Conservation (phyloP, 2,113 vertebrate species). For the Myiozetetes cayanensis region DNA sequence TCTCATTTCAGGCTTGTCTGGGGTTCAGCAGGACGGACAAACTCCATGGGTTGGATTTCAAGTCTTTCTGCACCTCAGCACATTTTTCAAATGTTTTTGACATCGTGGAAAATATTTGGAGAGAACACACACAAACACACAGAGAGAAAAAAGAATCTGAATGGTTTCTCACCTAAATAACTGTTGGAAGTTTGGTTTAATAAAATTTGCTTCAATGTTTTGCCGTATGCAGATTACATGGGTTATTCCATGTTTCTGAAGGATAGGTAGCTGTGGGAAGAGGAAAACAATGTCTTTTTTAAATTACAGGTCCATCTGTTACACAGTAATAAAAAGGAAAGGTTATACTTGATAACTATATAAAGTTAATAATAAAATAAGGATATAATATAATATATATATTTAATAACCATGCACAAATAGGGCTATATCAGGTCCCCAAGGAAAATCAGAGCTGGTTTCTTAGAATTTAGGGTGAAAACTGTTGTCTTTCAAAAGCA, state of each 20-base stretch:
- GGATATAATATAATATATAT: not conserved
- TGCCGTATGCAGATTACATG: slow-evolving; percentile 97
- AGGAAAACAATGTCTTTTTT: fast-evolving
- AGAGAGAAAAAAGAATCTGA: too few species aligned
- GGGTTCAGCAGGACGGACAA: not conserved
- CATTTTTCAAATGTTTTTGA: not conserved
- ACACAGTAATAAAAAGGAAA: not conserved
- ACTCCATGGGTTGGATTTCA: not conserved
- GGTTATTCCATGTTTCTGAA: slow-evolving; percentile 95
- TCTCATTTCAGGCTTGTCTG: not conserved
- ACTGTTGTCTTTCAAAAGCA: not conserved
- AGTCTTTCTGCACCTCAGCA: not conserved
- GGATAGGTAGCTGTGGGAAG: slow-evolving; percentile 84
- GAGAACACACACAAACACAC: not conserved
- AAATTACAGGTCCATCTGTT: not conserved
- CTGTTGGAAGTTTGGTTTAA: slow-evolving; percentile 98
- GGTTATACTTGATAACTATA: not conserved
- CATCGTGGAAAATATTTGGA: not conserved
- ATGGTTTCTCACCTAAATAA: slow-evolving; percentile 88
- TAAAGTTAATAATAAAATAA: not conserved
- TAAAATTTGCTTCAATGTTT: slow-evolving; percentile 99
- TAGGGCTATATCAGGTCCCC: fast-evolving
- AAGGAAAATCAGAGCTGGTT: not conserved
- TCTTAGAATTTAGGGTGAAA: not conserved
- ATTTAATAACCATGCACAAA: not conserved